These are phyloP conservation scores for Reinhardtius hippoglossoides DNA, from an alignment of 2,113 vertebrate species.

Conservation along the genomic window DNA sequence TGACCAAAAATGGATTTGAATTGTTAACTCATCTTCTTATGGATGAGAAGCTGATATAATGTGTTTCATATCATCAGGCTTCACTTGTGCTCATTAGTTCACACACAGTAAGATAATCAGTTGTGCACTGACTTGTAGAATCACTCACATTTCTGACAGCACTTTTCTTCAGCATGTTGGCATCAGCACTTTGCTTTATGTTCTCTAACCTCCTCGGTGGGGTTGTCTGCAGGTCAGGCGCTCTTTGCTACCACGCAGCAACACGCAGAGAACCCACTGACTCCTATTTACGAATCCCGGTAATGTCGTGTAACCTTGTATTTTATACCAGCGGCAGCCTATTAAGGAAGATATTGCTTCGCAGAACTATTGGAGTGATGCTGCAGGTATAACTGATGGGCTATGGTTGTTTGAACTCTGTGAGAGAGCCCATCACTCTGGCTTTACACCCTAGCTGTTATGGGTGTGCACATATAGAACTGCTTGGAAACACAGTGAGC, in stretches of 20 bases:
- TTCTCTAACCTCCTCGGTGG: constrained; percentile 15
- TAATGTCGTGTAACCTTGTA: constrained; percentile 71
- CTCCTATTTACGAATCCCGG: constrained; percentile 43
- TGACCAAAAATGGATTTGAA: neutral
- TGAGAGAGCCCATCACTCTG: constrained; percentile 27
- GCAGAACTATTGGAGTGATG: constrained; percentile 28
- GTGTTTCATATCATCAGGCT: neutral
- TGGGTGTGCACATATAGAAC: neutral
- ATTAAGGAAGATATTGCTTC: constrained; percentile 62
- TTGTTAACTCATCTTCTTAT: neutral
- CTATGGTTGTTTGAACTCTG: constrained; percentile 47
- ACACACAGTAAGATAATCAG: constrained; percentile 1
- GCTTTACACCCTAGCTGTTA: constrained; percentile 18
- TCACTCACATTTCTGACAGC: neutral
- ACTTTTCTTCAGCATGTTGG: constrained; percentile 1
- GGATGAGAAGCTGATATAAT: neutral
- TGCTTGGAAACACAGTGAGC: constrained; percentile 5
- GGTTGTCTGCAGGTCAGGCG: constrained; percentile 64
- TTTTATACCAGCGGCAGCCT: constrained; percentile 64
- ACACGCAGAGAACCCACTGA: constrained; percentile 22
- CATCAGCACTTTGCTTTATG: constrained; percentile 17
- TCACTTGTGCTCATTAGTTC: neutral
- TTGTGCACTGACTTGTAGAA: neutral
- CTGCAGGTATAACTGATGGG: constrained; percentile 53
- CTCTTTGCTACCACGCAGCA: constrained; percentile 33